Evolutionary conservation across 2,888 invertebrate genomes (phyloP), one percentile per base, ranked within the genome.

Genomic region (Microchrysa polita): DNA sequence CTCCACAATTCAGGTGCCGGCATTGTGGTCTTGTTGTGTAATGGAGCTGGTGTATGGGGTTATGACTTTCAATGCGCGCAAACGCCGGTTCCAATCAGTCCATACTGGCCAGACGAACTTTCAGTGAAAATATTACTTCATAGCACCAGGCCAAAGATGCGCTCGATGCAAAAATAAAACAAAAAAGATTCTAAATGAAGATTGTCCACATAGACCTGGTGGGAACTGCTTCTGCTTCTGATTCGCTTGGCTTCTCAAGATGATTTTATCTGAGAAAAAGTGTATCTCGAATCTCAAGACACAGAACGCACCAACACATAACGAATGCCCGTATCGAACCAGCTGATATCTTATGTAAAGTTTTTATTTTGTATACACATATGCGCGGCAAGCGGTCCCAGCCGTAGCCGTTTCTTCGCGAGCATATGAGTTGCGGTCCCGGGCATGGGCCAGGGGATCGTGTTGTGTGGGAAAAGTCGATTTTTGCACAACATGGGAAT

Each of bases 321-420:
- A n/a, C n/a, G n/a, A n/a, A n/a, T 20, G 20, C 16, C 27, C 22
- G 34, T 14, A 14, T 9, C 65, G 55, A n/a, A 20, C 14, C 65
- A 65, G 65, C 65, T 65, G 65, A 65, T 48, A 48, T 34, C 22
- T 48, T 65, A 65, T 65, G 22, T 65, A 65, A 42, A n/a, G 2
- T 65, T 48, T 65, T 65, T 65, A 48, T 48, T 65, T 65, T 65
- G 20, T 44, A 18, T 65, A 22, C 65, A 61, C 42, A 65, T 48
- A 48, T 48, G 65, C 42, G 18, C 42, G 44, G 23, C 44, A 40
- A 18, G 40, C 44, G n/a, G 27, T 34, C 27, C 27, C 27, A 34
- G 27, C 27, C 27, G 27, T 34, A n/a, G 27, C 27, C 27, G n/a
- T n/a, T n/a, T n/a, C n/a, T n/a, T n/a, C 7, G 44, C 63, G 65